Evolutionary conservation across 2,797 vertebrate genomes (phyloP).

Genomic region (Enteromius treurensis): DNA sequence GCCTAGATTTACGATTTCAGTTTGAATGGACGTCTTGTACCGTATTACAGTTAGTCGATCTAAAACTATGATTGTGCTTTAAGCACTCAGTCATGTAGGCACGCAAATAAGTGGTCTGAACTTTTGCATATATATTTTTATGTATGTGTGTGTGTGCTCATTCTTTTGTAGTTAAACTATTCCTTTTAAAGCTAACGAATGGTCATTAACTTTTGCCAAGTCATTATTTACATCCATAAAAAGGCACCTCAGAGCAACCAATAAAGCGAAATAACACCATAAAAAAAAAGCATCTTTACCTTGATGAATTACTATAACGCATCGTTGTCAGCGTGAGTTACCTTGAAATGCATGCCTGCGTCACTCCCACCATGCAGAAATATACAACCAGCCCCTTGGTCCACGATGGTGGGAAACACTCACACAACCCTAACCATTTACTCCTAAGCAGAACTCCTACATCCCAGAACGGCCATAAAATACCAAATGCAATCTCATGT

Average conservation of each 20-base stretch:
- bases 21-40: not conserved
- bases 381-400: not conserved
- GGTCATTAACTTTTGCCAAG: too few species aligned
- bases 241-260: not conserved
- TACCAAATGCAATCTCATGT: constrained; percentile 19
- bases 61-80: not conserved
- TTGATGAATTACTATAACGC: constrained; percentile 10
- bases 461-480: constrained; percentile 29
- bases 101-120: not conserved
- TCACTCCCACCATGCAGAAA: constrained; percentile 26
- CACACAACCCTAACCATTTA: not conserved
- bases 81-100: not conserved
- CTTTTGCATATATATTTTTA: not conserved
- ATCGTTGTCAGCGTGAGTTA: not conserved
- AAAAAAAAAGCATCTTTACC: not conserved
- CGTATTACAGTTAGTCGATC: not conserved
- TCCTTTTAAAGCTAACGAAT: too few species aligned
- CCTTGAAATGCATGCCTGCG: not conserved
- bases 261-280: not conserved
- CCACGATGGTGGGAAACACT: not conserved
- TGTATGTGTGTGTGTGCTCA: too few species aligned
- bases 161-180: too few species aligned
- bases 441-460: not conserved
- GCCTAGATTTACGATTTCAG: not conserved
- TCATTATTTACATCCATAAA: not conserved